Evolutionary conservation across 53 echinoderm and acorn worm species (phyloP).

Genomic region (Temnopleurus reevesii): DNA sequence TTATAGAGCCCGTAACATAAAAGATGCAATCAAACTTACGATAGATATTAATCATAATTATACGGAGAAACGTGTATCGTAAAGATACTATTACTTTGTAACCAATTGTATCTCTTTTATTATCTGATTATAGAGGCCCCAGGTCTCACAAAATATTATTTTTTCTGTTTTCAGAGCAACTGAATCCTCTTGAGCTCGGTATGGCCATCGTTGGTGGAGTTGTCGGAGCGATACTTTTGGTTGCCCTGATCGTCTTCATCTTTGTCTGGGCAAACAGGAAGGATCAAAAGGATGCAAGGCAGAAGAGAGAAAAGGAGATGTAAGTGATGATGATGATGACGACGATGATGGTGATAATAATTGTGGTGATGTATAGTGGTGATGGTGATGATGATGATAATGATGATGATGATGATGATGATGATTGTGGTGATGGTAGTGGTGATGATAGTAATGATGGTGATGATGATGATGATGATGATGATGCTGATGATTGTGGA

Average conservation of each 20-base stretch:
- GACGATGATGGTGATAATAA: not conserved
- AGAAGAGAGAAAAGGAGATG: constrained; percentile 53
- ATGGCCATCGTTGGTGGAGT: constrained; percentile 74
- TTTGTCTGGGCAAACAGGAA: constrained; percentile 57
- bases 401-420: not conserved
- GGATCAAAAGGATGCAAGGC: constrained; percentile 33
- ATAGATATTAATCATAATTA: no score
- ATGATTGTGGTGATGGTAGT: not conserved
- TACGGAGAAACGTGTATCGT: no score
- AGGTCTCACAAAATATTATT: no score
- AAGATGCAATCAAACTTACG: no score
- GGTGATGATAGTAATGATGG: not conserved
- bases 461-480: not conserved
- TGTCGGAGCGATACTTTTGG: constrained; percentile 51
- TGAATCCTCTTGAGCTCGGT: constrained; percentile 70
- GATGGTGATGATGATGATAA: not conserved
- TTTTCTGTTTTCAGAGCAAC: constrained; percentile 58
- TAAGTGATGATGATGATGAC: not conserved
- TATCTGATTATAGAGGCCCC: no score
- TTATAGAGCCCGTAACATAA: no score
- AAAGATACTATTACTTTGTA: no score
- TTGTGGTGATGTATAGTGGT: not conserved
- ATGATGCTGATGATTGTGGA: not conserved
- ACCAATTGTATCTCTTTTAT: no score
- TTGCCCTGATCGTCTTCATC: constrained; percentile 56